These are phyloP conservation scores for Subacronicta megacephala DNA, from an alignment of 2,888 invertebrate species.

Conservation along the genomic window DNA sequence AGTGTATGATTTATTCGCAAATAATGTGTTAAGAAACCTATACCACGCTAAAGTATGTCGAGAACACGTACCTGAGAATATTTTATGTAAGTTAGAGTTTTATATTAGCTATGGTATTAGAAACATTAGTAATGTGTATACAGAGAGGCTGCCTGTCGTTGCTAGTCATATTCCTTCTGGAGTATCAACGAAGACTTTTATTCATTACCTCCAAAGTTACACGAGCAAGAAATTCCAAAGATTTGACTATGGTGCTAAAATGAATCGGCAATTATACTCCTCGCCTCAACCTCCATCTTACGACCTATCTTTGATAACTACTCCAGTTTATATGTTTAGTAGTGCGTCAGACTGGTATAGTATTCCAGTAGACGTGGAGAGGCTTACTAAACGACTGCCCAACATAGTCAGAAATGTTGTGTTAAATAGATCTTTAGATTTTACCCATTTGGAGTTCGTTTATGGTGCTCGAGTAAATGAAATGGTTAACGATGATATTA, in stretches of 20 bases:
- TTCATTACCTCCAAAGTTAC: conserved; percentile 79
- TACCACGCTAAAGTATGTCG: conserved; percentile 74
- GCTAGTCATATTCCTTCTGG: conserved; percentile 80
- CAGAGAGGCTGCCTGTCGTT: conserved; percentile 71
- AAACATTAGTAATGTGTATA: conserved; percentile 69
- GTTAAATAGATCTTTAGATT: conserved; percentile 72
- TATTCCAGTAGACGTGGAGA: conserved; percentile 67
- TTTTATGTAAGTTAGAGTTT: conserved; percentile 75
- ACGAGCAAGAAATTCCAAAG: conserved; percentile 73
- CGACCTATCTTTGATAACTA: conserved; percentile 69
- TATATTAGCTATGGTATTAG: conserved; percentile 72
- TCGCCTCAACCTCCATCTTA: conserved; percentile 71
- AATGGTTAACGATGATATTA: conserved; percentile 72
- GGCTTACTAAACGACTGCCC: conserved; percentile 65
- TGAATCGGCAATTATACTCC: conserved; percentile 68
- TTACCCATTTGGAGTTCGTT: conserved; percentile 80
- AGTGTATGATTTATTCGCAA: conserved; percentile 74
- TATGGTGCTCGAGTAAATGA: conserved; percentile 75
- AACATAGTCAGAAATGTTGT: conserved; percentile 66
- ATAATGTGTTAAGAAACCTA: conserved; percentile 62
- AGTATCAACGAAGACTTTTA: conserved; percentile 73
- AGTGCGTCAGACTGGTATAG: conserved; percentile 82
- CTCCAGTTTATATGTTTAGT: conserved; percentile 71
- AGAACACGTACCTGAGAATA: conserved; percentile 59
- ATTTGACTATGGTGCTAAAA: conserved; percentile 71